Evolutionary conservation across 2,888 invertebrate genomes (phyloP), one percentile per base, ranked within the genome.

Genomic region (Metellina segmentata): DNA sequence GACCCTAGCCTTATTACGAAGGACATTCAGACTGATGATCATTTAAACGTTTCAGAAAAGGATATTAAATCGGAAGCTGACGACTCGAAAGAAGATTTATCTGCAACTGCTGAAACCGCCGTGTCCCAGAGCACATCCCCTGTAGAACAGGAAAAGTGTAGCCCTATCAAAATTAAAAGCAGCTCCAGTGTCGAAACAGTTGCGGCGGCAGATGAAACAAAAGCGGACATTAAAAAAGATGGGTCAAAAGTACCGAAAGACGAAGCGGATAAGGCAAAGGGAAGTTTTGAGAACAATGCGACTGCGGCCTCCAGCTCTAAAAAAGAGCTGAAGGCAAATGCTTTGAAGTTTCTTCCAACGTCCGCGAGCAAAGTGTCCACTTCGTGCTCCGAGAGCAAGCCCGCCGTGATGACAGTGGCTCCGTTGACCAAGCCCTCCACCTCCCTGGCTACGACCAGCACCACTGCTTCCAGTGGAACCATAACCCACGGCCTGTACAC

Each of bases 381-480:
- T 16, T 34, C 34, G 34, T 34, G 34, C 34, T 78, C 82, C 6
- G 91, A 91, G n/a, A 87, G 69, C 74, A 91, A 91, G 20, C 91
- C 91, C 20, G 91, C 91, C 6, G 91, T 91, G 16, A 91, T 91
- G 91, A 91, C 91, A 6, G 91, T 91, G 6, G 91, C 91, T 72
- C 91, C 91, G 11, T 20, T 91, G 8, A 91, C 91, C 11, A 91
- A 91, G 34, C 82, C 91, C 51, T 91, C 91, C 52, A 72, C 91
- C 9, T 91, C 91, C 4, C 16, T 72, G 11, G 78, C 91, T 9
- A 91, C 85, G 11, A 72, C 90, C 6, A 87, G 91, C 53, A 87
- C 91, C 7, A 91, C 91, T 13, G 49, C 87, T 16, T 77, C 82
- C 0, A 87, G 78, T 74, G 91, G 91, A 51, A 91, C 87, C 51